A percentile compares a stretch with the other conserved stretches of the same genome.
phyloP scores from a whole-genome alignment of 2,113 vertebrate species.

The Eupsittula cactorum region DNA sequence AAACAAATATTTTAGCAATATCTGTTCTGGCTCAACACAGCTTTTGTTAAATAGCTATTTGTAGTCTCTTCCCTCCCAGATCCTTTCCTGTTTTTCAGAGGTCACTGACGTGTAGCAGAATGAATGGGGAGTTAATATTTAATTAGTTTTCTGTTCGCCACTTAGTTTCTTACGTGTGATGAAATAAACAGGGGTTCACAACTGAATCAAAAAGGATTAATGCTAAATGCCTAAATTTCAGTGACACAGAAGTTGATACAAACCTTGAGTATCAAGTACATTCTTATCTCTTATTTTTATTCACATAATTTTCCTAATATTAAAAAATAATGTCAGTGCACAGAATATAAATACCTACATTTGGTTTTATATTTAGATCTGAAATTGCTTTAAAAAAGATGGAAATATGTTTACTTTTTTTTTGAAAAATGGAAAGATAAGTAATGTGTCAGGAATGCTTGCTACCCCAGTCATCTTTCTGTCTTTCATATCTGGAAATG shows the following conservation, averaged over 20 bases:
- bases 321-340: not conserved
- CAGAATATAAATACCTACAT: not conserved
- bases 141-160: not conserved
- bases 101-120: not conserved
- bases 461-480: not conserved
- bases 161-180: not conserved
- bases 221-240: not conserved
- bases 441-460: not conserved
- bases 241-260: not conserved
- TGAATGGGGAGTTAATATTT: not conserved
- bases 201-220: not conserved
- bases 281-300: not conserved
- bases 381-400: not conserved
- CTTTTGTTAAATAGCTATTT: not conserved
- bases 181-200: not conserved
- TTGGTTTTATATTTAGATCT: not conserved
- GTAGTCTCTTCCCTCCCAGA: not conserved
- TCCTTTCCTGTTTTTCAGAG: not conserved
- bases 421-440: not conserved
- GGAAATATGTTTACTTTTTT: not conserved
- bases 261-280: not conserved
- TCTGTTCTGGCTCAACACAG: not conserved
- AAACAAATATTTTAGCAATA: not conserved
- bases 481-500: not conserved
- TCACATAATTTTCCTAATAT: not conserved